phyloP scores from a whole-genome alignment of 1,140 invertebrate genomes.

The Papilio aristodemus region DNA sequence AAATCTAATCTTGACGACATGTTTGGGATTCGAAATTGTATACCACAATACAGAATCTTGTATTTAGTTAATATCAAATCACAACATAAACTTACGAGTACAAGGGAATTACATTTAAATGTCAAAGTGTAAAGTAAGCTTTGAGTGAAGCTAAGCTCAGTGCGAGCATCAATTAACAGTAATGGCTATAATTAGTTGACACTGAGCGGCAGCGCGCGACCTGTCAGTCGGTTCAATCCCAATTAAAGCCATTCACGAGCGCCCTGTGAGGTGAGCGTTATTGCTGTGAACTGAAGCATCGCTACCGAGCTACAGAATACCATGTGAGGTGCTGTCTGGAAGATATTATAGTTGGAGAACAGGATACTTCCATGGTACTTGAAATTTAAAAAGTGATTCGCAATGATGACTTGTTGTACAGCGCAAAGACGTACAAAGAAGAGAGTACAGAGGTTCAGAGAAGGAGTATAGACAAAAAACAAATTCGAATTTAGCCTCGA shows the following conservation, averaged over 20 bases:
- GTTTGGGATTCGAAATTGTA: too few species aligned
- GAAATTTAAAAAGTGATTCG: too few species aligned
- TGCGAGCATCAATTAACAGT: conserved; percentile 8
- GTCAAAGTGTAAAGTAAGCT: conserved; percentile 17
- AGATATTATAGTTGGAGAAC: too few species aligned
- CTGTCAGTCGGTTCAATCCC: conserved; percentile 6
- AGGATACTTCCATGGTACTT: too few species aligned
- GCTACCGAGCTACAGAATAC: too few species aligned
- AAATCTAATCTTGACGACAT: too few species aligned
- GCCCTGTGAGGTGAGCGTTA: not conserved
- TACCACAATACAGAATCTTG: not conserved
- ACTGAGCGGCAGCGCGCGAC: not conserved
- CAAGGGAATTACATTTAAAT: conserved; percentile 25
- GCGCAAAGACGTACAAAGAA: too few species aligned
- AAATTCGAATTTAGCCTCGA: too few species aligned
- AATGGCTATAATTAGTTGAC: conserved; percentile 26
- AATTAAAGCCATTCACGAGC: conserved; percentile 21
- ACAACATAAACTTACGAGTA: not conserved
- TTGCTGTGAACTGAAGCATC: not conserved
- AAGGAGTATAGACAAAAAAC: too few species aligned
- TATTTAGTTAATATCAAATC: not conserved
- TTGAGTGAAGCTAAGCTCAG: not conserved
- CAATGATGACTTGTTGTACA: too few species aligned
- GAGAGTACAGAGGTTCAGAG: too few species aligned
- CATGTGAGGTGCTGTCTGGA: too few species aligned